Conservation (phyloP, 64 coral and sea anemone species). For the Stylophora pistillata region DNA sequence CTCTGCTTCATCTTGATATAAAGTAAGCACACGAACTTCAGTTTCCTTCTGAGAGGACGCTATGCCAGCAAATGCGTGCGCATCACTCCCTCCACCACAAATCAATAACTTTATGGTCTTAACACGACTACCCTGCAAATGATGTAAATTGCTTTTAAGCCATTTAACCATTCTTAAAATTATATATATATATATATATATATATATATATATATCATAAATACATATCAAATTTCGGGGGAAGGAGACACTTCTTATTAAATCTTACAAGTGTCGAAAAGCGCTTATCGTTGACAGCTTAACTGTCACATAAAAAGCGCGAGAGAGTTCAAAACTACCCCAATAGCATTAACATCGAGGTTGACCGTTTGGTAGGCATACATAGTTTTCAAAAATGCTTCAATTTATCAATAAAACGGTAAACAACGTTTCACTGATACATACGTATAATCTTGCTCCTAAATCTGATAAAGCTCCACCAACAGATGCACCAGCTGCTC, state of each 20-base stretch:
- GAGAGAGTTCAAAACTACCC: too few species aligned
- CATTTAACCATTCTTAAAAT: too few species aligned
- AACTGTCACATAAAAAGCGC: too few species aligned
- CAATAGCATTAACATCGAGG: too few species aligned
- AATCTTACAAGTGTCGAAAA: too few species aligned
- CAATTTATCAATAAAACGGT: background rate
- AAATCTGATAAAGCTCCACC: background rate
- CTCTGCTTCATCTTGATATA: conserved; percentile 66
- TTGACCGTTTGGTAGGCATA: too few species aligned
- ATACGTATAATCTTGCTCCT: background rate
- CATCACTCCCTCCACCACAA: conserved; percentile 60
- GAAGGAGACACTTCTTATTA: too few species aligned
- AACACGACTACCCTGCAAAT: background rate
- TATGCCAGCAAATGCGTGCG: conserved; percentile 64
- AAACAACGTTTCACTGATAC: background rate
- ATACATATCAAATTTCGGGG: too few species aligned
- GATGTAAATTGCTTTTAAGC: too few species aligned
- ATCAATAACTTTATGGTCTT: conserved; percentile 50
- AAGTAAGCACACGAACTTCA: conserved; percentile 55
- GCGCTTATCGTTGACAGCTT: too few species aligned
- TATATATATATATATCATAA: background rate
- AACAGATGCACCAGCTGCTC: background rate
- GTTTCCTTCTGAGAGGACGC: conserved; percentile 48
- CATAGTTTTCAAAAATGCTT: background rate
- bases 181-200: too few species aligned